phyloP scores from a whole-genome alignment of 53 echinoderm and acorn worm species.

The Holothuria scabra region DNA sequence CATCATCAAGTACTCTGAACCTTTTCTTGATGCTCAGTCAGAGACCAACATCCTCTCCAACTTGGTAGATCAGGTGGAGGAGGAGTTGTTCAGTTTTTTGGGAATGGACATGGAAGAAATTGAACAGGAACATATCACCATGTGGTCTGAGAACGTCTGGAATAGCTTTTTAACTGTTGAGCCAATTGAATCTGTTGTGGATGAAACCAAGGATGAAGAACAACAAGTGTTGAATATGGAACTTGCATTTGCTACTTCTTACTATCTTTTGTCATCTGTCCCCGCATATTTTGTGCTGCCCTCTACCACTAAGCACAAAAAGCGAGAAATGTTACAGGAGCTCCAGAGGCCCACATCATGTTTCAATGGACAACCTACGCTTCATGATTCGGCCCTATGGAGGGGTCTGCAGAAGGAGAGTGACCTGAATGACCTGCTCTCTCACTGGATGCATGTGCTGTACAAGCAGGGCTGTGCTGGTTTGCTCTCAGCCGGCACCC shows the following conservation, averaged over 20 bases:
- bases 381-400: constrained; percentile 79
- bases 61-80: constrained; percentile 76
- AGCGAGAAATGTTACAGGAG: constrained; percentile 81
- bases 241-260: constrained; percentile 77
- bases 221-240: constrained; percentile 60
- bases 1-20: constrained; percentile 80
- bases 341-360: constrained; percentile 89
- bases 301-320: constrained; percentile 65
- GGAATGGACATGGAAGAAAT: constrained; percentile 67
- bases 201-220: constrained; percentile 49
- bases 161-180: constrained; percentile 74
- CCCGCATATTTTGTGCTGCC: constrained; percentile 81
- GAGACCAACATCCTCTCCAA: constrained; percentile 67
- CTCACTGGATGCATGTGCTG: constrained; percentile 92
- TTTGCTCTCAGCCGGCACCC: constrained; percentile 76
- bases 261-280: constrained; percentile 86
- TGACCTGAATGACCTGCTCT: constrained; percentile 80
- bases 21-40: constrained; percentile 68
- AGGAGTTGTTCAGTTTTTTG: constrained; percentile 78
- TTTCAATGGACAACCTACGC: constrained; percentile 92
- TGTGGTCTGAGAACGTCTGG: constrained; percentile 93
- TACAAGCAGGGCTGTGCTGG: constrained; percentile 93
- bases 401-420: constrained; percentile 52
- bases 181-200: constrained; percentile 19
- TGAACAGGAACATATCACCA: constrained; percentile 70